Evolutionary conservation across 2,888 invertebrate species (phyloP).

Genomic region (Platycnemis pennipes): DNA sequence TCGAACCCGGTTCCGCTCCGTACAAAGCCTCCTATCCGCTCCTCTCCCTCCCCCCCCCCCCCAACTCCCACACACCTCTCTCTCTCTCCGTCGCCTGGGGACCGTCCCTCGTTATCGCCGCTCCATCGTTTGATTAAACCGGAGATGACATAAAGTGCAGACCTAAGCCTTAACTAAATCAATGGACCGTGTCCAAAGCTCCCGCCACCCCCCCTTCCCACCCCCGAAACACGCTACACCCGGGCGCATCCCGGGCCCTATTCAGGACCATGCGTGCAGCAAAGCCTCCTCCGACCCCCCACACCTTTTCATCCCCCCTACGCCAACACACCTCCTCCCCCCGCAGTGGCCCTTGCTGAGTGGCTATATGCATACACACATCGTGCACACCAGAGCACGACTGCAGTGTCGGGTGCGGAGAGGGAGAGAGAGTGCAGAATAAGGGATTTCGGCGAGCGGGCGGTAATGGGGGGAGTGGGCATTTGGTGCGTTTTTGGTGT

Average conservation of each 20-base stretch:
- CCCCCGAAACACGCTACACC: not conserved
- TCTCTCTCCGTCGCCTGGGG: not conserved
- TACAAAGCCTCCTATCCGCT: not conserved
- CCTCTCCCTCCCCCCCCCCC: not conserved
- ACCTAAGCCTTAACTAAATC: constrained; percentile 66
- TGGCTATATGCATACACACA: constrained; percentile 29
- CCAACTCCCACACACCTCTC: not conserved
- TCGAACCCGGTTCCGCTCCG: constrained; percentile 42
- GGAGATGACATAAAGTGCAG: constrained; percentile 66
- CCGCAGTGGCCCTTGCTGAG: constrained; percentile 26
- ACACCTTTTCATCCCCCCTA: not conserved
- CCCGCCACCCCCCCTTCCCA: not conserved
- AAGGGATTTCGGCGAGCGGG: constrained; percentile 33
- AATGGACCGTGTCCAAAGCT: constrained; percentile 48
- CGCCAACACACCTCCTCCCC: not conserved
- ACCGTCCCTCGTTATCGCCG: constrained; percentile 49
- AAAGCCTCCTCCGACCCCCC: not conserved
- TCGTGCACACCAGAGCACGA: constrained; percentile 23
- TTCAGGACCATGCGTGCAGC: not conserved
- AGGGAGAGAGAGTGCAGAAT: not conserved
- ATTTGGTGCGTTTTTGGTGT: not conserved
- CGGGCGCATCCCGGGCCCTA: constrained; percentile 29
- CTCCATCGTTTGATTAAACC: constrained; percentile 64
- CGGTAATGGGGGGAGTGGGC: constrained; percentile 26
- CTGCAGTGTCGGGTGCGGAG: not conserved